Evolutionary conservation across 2,797 vertebrate genomes (phyloP).

Genomic region (Leptodactylus fallax): DNA sequence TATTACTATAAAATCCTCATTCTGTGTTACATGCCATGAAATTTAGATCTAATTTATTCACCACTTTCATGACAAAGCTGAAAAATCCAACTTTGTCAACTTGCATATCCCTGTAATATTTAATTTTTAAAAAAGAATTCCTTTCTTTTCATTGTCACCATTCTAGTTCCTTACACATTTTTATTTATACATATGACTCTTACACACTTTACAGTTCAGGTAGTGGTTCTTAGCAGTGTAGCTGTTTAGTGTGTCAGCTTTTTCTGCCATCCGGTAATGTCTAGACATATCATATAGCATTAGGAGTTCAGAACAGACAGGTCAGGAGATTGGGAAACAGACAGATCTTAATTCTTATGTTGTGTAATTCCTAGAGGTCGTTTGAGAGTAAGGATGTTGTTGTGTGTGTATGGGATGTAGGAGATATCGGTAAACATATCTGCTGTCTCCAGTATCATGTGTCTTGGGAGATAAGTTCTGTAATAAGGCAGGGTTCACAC

Average conservation of each 20-base stretch:
- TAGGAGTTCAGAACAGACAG: not conserved
- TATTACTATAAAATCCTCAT: not conserved
- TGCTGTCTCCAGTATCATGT: not conserved
- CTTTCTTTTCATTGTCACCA: not conserved
- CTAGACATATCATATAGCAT: conserved; percentile 18
- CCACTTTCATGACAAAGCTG: not conserved
- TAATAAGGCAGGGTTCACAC: not conserved
- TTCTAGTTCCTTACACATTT: not conserved
- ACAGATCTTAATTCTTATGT: not conserved
- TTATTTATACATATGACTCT: no score
- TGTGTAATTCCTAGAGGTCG: conserved; percentile 13
- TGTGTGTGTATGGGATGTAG: not conserved
- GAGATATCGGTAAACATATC: not conserved
- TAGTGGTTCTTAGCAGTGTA: not conserved
- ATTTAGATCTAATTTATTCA: not conserved
- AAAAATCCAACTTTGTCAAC: not conserved
- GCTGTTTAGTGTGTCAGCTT: not conserved
- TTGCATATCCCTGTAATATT: not conserved
- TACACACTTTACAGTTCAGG: not conserved
- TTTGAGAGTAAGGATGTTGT: not conserved
- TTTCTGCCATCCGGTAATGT: not conserved
- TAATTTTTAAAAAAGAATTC: no score
- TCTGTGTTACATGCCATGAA: not conserved
- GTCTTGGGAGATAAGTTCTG: not conserved
- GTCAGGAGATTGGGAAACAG: not conserved